Conservation (phyloP, 1,140 invertebrate genomes). For the Rhyzopertha dominica region DNA sequence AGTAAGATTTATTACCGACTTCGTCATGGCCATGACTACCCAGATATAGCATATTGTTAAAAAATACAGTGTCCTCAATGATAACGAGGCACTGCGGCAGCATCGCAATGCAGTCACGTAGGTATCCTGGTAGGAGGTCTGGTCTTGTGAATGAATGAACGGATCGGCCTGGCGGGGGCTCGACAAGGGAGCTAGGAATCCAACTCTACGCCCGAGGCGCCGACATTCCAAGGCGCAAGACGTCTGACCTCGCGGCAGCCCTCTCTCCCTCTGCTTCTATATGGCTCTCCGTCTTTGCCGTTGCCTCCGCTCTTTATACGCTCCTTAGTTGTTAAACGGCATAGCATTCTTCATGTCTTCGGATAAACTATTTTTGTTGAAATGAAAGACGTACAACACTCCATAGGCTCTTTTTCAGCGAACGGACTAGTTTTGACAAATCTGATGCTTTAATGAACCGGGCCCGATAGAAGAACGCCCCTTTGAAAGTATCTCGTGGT, state of each 20-base stretch:
- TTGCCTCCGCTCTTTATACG: not conserved
- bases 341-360: too few relatives aligned
- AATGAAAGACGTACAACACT: too few relatives aligned
- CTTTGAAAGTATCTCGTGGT: too few relatives aligned
- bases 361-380: too few relatives aligned
- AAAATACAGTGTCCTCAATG: slow-evolving; percentile 10
- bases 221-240: slow-evolving; percentile 50
- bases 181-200: slow-evolving; percentile 48
- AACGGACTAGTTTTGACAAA: too few relatives aligned
- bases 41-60: too few relatives aligned
- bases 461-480: too few relatives aligned
- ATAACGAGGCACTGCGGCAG: slow-evolving; percentile 15
- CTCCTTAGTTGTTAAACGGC: too few relatives aligned
- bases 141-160: slow-evolving; percentile 38
- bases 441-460: too few relatives aligned
- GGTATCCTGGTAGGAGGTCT: slow-evolving; percentile 39
- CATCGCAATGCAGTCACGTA: slow-evolving; percentile 25
- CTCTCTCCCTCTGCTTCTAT: slow-evolving; percentile 43
- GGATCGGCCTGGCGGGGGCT: slow-evolving; percentile 41
- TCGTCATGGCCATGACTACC: too few relatives aligned
- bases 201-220: slow-evolving; percentile 50
- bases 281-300: slow-evolving; percentile 19
- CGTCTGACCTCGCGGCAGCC: slow-evolving; percentile 34
- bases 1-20: too few relatives aligned
- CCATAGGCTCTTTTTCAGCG: too few relatives aligned